A percentile compares a stretch with the other conserved stretches of the same genome.
These are phyloP conservation scores for Sinelater perroti DNA, from an alignment of 2,888 invertebrate genomes.

Conservation along the genomic window DNA sequence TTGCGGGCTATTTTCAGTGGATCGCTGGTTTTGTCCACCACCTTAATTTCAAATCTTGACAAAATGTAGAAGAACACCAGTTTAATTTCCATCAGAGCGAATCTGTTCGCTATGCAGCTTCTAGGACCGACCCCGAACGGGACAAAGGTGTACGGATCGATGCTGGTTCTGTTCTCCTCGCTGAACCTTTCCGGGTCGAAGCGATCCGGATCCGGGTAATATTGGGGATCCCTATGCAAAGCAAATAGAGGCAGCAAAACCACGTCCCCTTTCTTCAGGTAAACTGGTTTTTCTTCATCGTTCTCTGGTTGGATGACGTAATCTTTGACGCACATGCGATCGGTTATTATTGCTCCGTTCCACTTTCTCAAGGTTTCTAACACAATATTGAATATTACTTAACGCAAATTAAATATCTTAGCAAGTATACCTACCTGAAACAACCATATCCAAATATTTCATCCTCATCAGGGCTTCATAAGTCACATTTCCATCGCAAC, in stretches of 20 bases:
- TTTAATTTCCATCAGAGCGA: conserved; percentile 49
- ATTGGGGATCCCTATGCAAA: conserved; percentile 35
- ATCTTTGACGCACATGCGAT: conserved; percentile 38
- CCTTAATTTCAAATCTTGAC: conserved; percentile 46
- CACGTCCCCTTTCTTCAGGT: conserved; percentile 23
- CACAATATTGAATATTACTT: not conserved
- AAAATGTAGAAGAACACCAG: conserved; percentile 46
- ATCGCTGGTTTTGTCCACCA: conserved; percentile 46
- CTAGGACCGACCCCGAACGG: conserved; percentile 62
- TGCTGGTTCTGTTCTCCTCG: conserved; percentile 61
- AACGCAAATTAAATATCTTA: too few relatives aligned
- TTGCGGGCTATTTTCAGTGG: conserved; percentile 45
- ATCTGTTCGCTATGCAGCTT: conserved; percentile 53
- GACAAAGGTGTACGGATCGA: conserved; percentile 62
- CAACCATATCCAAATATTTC: conserved; percentile 67
- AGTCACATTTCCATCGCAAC: conserved; percentile 53
- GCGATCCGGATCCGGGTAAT: conserved; percentile 33
- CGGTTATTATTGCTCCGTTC: conserved; percentile 32
- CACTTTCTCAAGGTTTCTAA: conserved; percentile 44
- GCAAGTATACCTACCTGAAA: conserved; percentile 60
- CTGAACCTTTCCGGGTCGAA: conserved; percentile 58
- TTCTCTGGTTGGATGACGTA: conserved; percentile 34
- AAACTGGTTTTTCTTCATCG: conserved; percentile 25
- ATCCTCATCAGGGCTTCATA: conserved; percentile 63
- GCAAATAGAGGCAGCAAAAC: conserved; percentile 33